phyloP scores from a whole-genome alignment of 2,888 invertebrate genomes.

The Diadromus collaris region DNA sequence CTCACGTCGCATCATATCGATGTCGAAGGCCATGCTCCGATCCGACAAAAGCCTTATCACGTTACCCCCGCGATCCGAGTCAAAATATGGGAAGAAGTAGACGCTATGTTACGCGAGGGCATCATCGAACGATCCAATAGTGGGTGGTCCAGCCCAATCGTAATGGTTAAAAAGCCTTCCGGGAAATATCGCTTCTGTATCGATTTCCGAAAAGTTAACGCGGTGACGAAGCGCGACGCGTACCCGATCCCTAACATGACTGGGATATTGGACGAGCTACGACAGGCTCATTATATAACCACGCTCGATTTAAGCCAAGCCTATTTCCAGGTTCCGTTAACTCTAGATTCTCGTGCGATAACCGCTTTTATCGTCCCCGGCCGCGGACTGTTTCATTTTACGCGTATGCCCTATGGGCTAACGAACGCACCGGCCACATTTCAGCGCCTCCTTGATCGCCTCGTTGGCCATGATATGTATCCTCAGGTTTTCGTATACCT shows the following conservation, averaged over 20 bases:
- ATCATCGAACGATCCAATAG: neutral
- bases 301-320: constrained; percentile 61
- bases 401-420: constrained; percentile 58
- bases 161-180: neutral
- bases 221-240: too few relatives aligned
- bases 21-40: neutral
- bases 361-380: constrained; percentile 20
- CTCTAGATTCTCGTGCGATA: constrained; percentile 44
- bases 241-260: too few relatives aligned
- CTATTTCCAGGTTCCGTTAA: constrained; percentile 60
- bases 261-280: constrained; percentile 52
- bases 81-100: neutral
- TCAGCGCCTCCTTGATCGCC: constrained; percentile 50
- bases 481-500: constrained; percentile 55
- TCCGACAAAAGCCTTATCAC: neutral
- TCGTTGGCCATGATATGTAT: constrained; percentile 52
- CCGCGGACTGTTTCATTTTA: constrained; percentile 55
- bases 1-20: neutral
- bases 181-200: neutral
- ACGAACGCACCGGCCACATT: constrained; percentile 60
- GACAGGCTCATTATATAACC: constrained; percentile 62
- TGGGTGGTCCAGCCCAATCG: neutral
- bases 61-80: neutral
- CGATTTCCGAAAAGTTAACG: neutral
- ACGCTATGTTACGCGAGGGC: neutral